Percentiles rank a stretch among this genome's conserved stretches.
These are phyloP conservation scores for Puffinus mauretanicus DNA, from an alignment of 2,113 vertebrate species.

Conservation along the genomic window DNA sequence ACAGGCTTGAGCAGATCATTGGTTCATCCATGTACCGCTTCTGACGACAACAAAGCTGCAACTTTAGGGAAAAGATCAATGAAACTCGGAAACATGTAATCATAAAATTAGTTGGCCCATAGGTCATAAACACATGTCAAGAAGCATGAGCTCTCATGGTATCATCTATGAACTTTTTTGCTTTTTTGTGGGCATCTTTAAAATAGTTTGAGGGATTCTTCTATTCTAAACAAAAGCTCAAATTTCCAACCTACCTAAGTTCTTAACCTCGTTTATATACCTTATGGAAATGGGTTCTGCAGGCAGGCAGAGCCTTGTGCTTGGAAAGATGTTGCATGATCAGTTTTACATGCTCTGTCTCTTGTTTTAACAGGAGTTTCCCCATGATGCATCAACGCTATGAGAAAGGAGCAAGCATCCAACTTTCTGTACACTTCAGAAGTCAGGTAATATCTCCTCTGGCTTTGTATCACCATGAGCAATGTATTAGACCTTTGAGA, in stretches of 20 bases:
- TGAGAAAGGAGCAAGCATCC: neutral
- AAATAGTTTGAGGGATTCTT: neutral
- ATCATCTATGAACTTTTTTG: neutral
- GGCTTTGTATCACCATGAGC: neutral
- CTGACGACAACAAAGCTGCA: neutral
- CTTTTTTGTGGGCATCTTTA: neutral
- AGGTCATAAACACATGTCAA: neutral
- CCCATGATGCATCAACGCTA: rapidly evolving
- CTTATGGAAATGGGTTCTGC: neutral
- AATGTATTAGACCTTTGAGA: neutral
- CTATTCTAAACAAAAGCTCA: neutral
- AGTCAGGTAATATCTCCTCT: neutral
- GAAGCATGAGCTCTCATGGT: neutral
- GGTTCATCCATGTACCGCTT: neutral
- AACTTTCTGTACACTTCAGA: neutral
- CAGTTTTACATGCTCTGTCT: neutral
- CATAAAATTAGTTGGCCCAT: neutral
- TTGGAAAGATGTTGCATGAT: neutral
- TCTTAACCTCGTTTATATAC: neutral
- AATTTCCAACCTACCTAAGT: neutral
- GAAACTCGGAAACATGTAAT: neutral
- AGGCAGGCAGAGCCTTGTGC: neutral
- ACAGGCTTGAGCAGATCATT: neutral
- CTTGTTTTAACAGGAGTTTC: neutral
- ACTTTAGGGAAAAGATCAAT: neutral